Evolutionary conservation across 2,797 vertebrate species (phyloP), one percentile per base, ranked within the genome.

Genomic region (Sphaeramia orbicularis): DNA sequence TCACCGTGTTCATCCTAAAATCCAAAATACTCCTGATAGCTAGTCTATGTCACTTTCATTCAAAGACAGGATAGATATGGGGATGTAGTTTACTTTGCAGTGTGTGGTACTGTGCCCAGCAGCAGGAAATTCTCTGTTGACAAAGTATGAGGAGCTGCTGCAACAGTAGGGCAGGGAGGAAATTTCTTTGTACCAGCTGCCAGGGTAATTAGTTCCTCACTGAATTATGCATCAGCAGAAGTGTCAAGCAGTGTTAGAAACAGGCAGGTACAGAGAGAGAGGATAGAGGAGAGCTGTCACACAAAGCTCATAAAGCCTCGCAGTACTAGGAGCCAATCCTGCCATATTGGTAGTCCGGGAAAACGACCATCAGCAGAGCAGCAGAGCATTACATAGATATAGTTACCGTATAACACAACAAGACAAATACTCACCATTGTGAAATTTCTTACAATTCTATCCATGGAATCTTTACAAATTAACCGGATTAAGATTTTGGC

Each of bases 161-260:
- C 84, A 85, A 87, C 81, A 80, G 77, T 83, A 73, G 76, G 86
- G 66, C 76, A 79, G 76, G 69, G 71, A 90, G 89, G 87, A 91
- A 81, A 88, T 90, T 80, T 87, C 85, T 91, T 92, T 91, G 90
- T 89, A 89, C 82, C 89, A 92, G 87, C 89, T 89, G 86, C 87
- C 85, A 87, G 81, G 79, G 83, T 92, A 92, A 93, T 93, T 92
- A 91, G 88, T 90, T 86, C 78, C 82, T 92, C 65, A 27, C 76
- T 93, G 91, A 92, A 93, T 92, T 92, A 93, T 93, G 88, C 90
- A 92, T 90, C 87, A 86, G 89, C 77, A 82, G 76, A 91, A 87
- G 89, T 90, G 89, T 88, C 86, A 86, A 76, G 74, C 73, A 71
- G 82, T 53, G 81, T 92, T 92, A 91, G 77, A 86, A 79, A 83